These are phyloP conservation scores for Octopus bimaculoides DNA, from an alignment of 1,140 invertebrate genomes.

Conservation along the genomic window DNA sequence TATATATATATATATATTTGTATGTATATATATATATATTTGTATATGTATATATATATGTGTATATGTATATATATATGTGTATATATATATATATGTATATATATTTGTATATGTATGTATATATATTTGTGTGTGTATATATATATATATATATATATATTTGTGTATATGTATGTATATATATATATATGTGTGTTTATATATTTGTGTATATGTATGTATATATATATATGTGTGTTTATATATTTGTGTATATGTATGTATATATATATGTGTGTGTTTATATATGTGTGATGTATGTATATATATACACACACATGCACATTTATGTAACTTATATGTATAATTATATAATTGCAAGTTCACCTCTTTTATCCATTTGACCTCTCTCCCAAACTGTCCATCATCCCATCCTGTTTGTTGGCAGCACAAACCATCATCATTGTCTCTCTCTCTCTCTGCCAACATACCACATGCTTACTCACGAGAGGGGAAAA, in stretches of 20 bases:
- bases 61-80: not conserved
- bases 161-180: not conserved
- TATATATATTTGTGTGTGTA: not conserved
- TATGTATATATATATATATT: not conserved
- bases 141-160: conserved; percentile 2
- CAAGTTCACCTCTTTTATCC: too few species aligned
- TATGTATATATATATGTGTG: not conserved
- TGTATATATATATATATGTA: not conserved
- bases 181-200: not conserved
- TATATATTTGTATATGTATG: not conserved
- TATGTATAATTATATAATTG: too few species aligned
- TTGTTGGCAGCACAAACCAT: too few species aligned
- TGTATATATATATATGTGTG: not conserved
- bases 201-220: not conserved
- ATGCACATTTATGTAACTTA: too few species aligned
- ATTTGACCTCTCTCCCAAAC: too few species aligned
- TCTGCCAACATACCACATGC: too few species aligned
- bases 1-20: not conserved
- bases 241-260: too few species aligned
- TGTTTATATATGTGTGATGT: not conserved
- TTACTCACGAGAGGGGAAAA: too few species aligned
- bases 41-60: not conserved
- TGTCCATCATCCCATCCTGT: too few species aligned
- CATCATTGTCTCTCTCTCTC: too few species aligned
- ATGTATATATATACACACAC: too few species aligned